Base-by-base conservation (phyloP, 2,113 vertebrate species). In the Thymallus thymallus region DNA sequence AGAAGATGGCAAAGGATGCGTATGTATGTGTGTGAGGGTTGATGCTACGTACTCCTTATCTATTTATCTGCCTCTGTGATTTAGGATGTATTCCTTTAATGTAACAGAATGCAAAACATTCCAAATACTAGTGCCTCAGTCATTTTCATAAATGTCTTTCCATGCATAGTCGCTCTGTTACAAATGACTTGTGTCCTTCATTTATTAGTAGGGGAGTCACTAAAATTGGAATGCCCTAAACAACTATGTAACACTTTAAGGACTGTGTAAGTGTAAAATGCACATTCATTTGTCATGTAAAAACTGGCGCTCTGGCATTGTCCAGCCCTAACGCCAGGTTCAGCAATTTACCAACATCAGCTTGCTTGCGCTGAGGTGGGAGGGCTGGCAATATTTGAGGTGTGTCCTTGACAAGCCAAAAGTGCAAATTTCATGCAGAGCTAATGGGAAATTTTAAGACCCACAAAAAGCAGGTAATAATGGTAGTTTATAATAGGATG, bases 31-130 rank as follows among this genome's bases (percentile, higher is more conserved):
- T 69, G 55, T 75, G 72, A 32, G 64, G n/a, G 48, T 16, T 77
- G 75, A 82, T 83, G 77, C 70, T 71, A 75, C 80, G 76, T 82
- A 83, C 72, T 76, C 81, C 61, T 83, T 79, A 78, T 84, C 88
- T 90, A 91, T 88, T 86, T 83, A 85, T 89, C 91, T 41, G 80
- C 65, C 20, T 74, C 18, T 71, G 75, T 79, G 80, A 81, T 87
- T 86, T 82, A 79, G 70, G 70, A 84, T 83, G 68, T 62, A 68
- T 72, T 75, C 71, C 73, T 45, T 72, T 84, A n/a, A n/a, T n/a
- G n/a, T n/a, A 26, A 58, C 70, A 51, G 45, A 87, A 89, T 64
- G 61, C 84, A 77, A 80, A 72, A 79, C 35, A 71, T 60, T 60
- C 56, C n/a, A 18, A 20, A 55, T 55, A 55, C 61, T 26, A 30